phyloP scores from a whole-genome alignment of 2,888 invertebrate genomes.

The Pachydiplax longipennis region DNA sequence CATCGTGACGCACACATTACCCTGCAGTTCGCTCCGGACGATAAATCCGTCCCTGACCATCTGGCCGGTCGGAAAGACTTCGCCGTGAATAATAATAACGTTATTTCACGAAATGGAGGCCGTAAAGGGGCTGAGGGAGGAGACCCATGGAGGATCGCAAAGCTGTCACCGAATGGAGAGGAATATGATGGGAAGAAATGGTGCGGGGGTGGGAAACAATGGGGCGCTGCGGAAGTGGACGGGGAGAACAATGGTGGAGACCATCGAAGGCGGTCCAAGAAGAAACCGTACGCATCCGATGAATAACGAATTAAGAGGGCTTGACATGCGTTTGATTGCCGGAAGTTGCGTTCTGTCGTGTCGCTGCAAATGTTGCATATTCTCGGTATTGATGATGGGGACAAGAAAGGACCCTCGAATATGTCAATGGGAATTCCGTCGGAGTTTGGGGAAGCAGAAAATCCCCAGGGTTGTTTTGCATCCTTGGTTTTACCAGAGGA shows the following conservation, averaged over 20 bases:
- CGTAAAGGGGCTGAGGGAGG: background rate
- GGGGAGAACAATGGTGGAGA: background rate
- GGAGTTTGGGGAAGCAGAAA: too few relatives aligned
- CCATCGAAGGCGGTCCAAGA: background rate
- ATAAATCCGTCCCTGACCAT: background rate
- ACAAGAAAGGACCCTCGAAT: background rate
- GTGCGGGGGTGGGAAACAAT: background rate
- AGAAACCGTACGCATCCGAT: background rate
- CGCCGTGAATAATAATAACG: background rate
- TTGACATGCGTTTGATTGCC: slow-evolving; percentile 14
- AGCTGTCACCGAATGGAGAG: background rate
- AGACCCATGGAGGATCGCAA: background rate
- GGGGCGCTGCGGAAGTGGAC: background rate
- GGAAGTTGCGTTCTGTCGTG: slow-evolving; percentile 11
- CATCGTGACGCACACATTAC: background rate
- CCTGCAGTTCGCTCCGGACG: background rate
- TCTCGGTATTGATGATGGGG: background rate
- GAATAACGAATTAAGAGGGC: background rate
- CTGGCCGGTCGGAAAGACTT: background rate
- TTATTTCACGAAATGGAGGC: background rate
- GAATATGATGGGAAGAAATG: background rate
- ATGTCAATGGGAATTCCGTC: too few relatives aligned
- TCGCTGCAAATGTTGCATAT: background rate
- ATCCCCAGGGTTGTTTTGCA: too few relatives aligned
- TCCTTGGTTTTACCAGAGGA: too few relatives aligned